Percentiles rank a stretch among this genome's conserved stretches.
Conservation (phyloP, 2,113 vertebrate species). For the Numenius arquata region DNA sequence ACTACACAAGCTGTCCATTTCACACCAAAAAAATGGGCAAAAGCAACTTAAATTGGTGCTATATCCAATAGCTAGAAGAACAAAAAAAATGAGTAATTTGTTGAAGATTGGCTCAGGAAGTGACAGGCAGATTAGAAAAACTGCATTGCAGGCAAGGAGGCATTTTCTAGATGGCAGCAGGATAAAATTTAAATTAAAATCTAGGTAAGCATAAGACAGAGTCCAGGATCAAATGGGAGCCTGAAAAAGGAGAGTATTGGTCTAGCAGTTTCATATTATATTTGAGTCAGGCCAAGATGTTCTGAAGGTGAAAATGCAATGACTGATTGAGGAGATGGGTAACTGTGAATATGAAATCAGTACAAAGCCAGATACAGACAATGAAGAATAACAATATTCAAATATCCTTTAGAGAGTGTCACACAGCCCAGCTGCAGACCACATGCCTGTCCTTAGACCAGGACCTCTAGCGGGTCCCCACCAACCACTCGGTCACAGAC, state of each 20-base stretch:
- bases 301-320: background rate
- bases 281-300: background rate
- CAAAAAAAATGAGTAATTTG: background rate
- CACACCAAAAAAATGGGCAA: background rate
- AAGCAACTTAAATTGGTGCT: background rate
- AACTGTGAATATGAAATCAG: background rate
- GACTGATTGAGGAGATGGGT: background rate
- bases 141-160: background rate
- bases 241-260: background rate
- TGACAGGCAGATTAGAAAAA: conserved; percentile 16
- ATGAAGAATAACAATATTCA: background rate
- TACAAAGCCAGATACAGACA: background rate
- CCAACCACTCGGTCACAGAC: background rate
- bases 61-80: background rate
- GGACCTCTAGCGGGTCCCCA: background rate
- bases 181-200: conserved; percentile 10
- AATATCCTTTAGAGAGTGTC: background rate
- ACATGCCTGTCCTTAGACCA: background rate
- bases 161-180: background rate
- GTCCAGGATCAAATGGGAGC: background rate
- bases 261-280: background rate
- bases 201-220: background rate
- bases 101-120: background rate
- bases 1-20: background rate
- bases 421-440: background rate